Percentiles rank a stretch among this genome's conserved stretches.
Evolutionary conservation across 2,797 vertebrate genomes (phyloP).

Genomic region (Arremon brunneinucha): DNA sequence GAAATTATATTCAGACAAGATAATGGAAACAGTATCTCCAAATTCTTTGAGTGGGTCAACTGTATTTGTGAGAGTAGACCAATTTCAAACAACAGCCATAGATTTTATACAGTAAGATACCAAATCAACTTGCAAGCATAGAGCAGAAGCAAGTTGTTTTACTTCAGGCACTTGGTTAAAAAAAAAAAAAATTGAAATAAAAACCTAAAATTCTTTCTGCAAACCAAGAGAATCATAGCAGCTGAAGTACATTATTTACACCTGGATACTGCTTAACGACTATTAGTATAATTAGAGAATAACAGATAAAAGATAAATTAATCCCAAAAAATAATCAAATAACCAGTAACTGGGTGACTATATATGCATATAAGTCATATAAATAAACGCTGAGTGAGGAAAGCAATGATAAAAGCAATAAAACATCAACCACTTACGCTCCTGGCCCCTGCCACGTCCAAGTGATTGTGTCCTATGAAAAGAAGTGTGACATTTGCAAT

Average conservation of each 20-base stretch:
- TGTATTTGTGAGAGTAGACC: not conserved
- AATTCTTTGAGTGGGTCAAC: not conserved
- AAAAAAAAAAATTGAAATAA: not conserved
- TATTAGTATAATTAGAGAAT: not conserved
- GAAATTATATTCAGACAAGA: not conserved
- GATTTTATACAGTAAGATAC: not conserved
- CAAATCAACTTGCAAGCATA: not conserved
- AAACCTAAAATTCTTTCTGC: not conserved
- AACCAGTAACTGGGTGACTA: not conserved
- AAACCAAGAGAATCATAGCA: not conserved
- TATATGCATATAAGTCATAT: not conserved
- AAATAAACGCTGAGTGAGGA: not conserved
- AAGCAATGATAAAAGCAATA: not conserved
- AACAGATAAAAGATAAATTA: not conserved
- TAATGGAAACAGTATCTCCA: not conserved
- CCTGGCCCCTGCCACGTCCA: conserved; percentile 99
- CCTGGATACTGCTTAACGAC: not conserved
- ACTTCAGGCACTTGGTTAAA: not conserved
- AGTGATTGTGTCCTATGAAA: conserved; percentile 90
- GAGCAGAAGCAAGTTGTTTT: not conserved
- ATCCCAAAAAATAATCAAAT: not conserved
- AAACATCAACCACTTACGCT: conserved; percentile 84
- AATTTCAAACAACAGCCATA: not conserved
- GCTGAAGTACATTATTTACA: not conserved
- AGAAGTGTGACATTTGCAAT: not conserved